Evolutionary conservation across 2,888 invertebrate genomes (phyloP).

Genomic region (Morpho achilles): DNA sequence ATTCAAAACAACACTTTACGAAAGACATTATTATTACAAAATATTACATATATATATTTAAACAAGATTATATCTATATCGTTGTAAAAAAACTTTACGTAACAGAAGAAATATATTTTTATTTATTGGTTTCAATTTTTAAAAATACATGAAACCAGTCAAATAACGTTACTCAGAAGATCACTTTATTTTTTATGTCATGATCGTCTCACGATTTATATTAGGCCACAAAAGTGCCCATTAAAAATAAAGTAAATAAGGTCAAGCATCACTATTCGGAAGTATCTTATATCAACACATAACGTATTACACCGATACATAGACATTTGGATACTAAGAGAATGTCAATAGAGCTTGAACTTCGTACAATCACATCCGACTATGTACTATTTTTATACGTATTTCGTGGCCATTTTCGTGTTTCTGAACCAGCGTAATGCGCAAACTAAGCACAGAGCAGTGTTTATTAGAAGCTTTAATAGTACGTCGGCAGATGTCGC

Average conservation of each 20-base stretch:
- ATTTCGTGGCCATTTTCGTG: neutral
- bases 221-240: too few species aligned
- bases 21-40: constrained; percentile 76
- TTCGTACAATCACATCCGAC: constrained; percentile 32
- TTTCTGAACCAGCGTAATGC: too few species aligned
- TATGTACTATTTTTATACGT: neutral
- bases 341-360: constrained; percentile 45
- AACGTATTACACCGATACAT: constrained; percentile 14
- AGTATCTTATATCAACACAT: neutral
- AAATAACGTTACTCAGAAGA: too few species aligned
- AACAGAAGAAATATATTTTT: constrained; percentile 7
- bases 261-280: constrained; percentile 36
- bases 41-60: neutral
- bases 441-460: too few species aligned
- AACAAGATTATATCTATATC: constrained; percentile 4
- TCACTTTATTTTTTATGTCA: too few species aligned
- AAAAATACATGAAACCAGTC: neutral
- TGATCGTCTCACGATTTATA: too few species aligned
- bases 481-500: constrained; percentile 2
- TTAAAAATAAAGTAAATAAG: constrained; percentile 25
- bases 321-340: constrained; percentile 25
- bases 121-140: constrained; percentile 10
- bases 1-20: constrained; percentile 89
- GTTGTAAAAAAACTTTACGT: constrained; percentile 14
- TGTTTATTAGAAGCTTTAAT: too few species aligned